A percentile compares a stretch with the other conserved stretches of the same genome.
These are phyloP conservation scores for Dusona sp. DNA, from an alignment of 2,888 invertebrate genomes.

Conservation along the genomic window DNA sequence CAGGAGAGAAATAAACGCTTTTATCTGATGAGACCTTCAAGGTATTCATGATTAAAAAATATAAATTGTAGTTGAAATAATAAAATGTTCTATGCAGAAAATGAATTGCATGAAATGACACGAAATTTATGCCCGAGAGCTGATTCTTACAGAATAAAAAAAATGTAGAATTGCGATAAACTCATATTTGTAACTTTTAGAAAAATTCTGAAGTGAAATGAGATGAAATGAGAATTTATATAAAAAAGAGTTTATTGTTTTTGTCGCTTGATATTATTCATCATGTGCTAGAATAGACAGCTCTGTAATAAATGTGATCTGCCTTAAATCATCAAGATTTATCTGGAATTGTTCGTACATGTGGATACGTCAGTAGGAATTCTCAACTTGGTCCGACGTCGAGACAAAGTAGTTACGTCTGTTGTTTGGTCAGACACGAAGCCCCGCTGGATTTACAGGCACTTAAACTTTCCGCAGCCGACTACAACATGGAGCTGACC, in stretches of 20 bases:
- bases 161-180: background rate
- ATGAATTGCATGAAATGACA: no score
- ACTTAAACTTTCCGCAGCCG: background rate
- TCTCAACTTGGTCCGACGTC: constrained; percentile 24
- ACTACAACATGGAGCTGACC: background rate
- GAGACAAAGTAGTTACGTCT: constrained; percentile 41
- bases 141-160: background rate
- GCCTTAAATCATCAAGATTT: constrained; percentile 3
- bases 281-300: background rate
- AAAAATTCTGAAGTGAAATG: background rate
- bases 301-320: constrained; percentile 6
- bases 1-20: no score
- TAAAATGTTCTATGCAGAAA: no score
- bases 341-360: constrained; percentile 6
- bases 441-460: constrained; percentile 7
- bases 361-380: constrained; percentile 1
- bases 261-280: background rate
- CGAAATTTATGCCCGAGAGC: background rate
- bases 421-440: constrained; percentile 38
- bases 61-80: no score
- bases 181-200: background rate
- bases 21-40: no score
- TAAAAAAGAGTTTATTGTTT: background rate
- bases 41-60: no score
- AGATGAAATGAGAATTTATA: background rate